Evolutionary conservation across 92 coral and sea anemone genomes (phyloP).

Genomic region (Zoanthus gigantus): DNA sequence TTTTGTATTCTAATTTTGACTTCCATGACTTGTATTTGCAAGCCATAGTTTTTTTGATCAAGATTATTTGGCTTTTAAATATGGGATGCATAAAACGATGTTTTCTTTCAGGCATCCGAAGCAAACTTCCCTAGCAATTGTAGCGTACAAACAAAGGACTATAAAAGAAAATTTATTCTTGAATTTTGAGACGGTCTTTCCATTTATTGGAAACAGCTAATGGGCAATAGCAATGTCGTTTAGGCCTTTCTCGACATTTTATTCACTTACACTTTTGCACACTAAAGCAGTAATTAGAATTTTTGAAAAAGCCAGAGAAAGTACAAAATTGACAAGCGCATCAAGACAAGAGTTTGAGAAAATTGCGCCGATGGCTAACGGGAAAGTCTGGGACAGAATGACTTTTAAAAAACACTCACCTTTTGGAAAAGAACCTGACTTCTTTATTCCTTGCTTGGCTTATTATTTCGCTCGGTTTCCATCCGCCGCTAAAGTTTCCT

Average conservation of each 20-base stretch:
- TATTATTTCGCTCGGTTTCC: not conserved
- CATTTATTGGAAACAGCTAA: too few species aligned
- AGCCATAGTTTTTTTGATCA: not conserved
- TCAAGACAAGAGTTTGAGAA: not conserved
- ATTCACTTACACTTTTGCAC: not conserved
- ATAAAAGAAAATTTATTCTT: too few species aligned
- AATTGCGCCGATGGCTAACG: not conserved
- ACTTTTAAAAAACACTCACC: not conserved
- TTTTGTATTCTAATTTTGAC: not conserved
- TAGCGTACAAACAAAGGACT: not conserved
- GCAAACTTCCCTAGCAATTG: not conserved
- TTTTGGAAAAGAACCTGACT: not conserved
- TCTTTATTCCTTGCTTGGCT: not conserved
- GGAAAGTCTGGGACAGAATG: slow-evolving; percentile 27
- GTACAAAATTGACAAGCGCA: not conserved
- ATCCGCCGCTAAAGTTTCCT: not conserved
- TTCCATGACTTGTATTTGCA: not conserved
- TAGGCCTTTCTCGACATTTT: too few species aligned
- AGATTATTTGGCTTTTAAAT: not conserved
- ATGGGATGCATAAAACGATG: too few species aligned
- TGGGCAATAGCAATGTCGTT: too few species aligned
- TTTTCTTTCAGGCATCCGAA: not conserved
- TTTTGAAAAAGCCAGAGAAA: not conserved
- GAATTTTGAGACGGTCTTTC: too few species aligned
- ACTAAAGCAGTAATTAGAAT: not conserved